Conservation (phyloP, 2,888 invertebrate species). For the Lithophane semibrunnea region DNA sequence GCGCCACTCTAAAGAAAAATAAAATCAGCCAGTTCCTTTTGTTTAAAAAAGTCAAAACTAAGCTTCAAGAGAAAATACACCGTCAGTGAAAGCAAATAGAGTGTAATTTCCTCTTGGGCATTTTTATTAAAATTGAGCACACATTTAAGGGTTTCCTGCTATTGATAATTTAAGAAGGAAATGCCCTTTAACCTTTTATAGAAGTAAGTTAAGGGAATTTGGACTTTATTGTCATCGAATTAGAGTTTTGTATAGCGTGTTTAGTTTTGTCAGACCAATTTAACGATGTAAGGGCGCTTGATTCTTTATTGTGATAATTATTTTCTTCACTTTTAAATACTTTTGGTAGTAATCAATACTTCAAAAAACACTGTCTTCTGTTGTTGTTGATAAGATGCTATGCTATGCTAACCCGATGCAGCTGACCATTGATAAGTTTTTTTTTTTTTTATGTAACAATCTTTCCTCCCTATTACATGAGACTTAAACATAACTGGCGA, state of each 20-base stretch:
- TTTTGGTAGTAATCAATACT: neutral
- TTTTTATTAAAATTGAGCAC: slow-evolving; percentile 62
- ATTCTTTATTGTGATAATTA: slow-evolving; percentile 24
- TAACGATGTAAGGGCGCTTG: neutral
- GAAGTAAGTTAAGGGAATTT: slow-evolving; percentile 12
- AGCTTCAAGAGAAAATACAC: slow-evolving; percentile 12
- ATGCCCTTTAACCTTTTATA: slow-evolving; percentile 44
- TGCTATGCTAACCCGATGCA: no score
- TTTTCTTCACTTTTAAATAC: slow-evolving; percentile 14
- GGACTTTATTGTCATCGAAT: neutral
- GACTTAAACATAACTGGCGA: no score
- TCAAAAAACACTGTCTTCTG: neutral
- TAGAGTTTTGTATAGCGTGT: slow-evolving; percentile 3
- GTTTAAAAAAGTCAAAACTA: slow-evolving; percentile 20
- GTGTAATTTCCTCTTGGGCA: neutral
- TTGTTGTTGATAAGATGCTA: neutral
- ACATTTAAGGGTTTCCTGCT: slow-evolving; percentile 71
- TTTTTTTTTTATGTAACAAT: no score
- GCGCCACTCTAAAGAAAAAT: slow-evolving; percentile 38
- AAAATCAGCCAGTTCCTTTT: slow-evolving; percentile 14
- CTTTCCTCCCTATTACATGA: no score
- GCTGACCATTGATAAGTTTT: no score
- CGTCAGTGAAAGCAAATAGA: fast-evolving
- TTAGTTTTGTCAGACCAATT: neutral
- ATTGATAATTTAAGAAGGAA: slow-evolving; percentile 75